A percentile compares a stretch with the other conserved stretches of the same genome.
Conservation (phyloP, 1,140 invertebrate genomes). For the Homarus americanus region DNA sequence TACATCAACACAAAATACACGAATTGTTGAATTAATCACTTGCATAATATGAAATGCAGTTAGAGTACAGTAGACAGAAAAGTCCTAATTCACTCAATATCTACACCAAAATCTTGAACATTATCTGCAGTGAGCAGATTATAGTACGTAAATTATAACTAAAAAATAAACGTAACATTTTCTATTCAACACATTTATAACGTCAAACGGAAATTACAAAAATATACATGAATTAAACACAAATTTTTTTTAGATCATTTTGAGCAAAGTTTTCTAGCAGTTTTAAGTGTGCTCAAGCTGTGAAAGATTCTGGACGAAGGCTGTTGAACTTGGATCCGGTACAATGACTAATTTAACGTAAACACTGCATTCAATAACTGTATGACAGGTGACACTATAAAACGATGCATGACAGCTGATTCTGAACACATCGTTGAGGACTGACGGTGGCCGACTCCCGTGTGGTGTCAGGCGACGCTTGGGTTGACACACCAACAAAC, state of each 20-base stretch:
- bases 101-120: too few relatives aligned
- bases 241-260: background rate
- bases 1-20: too few relatives aligned
- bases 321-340: constrained; percentile 51
- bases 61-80: too few relatives aligned
- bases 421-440: background rate
- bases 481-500: background rate
- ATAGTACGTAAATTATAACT: too few relatives aligned
- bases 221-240: too few relatives aligned
- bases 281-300: background rate
- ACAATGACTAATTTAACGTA: constrained; percentile 7
- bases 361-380: background rate
- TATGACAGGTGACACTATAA: background rate
- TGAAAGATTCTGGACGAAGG: constrained; percentile 53
- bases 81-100: too few relatives aligned
- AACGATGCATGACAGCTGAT: background rate
- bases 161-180: too few relatives aligned
- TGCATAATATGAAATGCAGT: too few relatives aligned
- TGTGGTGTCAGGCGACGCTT: background rate
- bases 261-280: background rate
- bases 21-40: too few relatives aligned
- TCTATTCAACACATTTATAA: too few relatives aligned
- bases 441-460: background rate
- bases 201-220: too few relatives aligned
- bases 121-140: too few relatives aligned